Percentiles rank a stretch among this genome's conserved stretches.
Conservation (phyloP, 2,888 invertebrate genomes). For the Agrochola lota region DNA sequence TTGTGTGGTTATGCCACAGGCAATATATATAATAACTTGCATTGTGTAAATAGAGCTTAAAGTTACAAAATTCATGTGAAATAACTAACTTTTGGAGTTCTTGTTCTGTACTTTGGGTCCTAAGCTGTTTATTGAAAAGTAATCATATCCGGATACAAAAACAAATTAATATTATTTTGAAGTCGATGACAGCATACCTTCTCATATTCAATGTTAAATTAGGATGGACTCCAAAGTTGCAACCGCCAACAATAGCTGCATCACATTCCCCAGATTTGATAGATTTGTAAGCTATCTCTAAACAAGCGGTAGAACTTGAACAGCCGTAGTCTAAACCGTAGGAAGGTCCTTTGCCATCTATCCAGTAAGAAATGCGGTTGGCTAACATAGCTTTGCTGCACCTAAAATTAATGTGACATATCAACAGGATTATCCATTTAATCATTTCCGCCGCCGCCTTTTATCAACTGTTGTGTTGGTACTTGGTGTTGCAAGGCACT, state of each 20-base stretch:
- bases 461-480: not conserved
- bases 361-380: conserved; percentile 83
- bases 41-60: no score
- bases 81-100: not conserved
- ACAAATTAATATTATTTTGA: not conserved
- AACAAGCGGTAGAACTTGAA: conserved; percentile 75
- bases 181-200: conserved; percentile 64
- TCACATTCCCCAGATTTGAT: conserved; percentile 79
- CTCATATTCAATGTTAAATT: conserved; percentile 71
- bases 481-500: not conserved
- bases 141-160: not conserved
- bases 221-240: conserved; percentile 90
- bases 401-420: conserved; percentile 61
- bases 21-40: no score
- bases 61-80: not conserved
- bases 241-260: conserved; percentile 91
- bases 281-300: conserved; percentile 76
- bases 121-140: not conserved
- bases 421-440: not conserved
- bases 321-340: conserved; percentile 76
- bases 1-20: no score
- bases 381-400: conserved; percentile 79
- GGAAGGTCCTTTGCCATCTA: conserved; percentile 80
- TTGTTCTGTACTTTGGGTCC: not conserved
- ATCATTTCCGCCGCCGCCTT: not conserved